Percentiles rank a stretch among this genome's conserved stretches.
phyloP scores from a whole-genome alignment of 2,797 vertebrate genomes.

The Thamnophis elegans region DNA sequence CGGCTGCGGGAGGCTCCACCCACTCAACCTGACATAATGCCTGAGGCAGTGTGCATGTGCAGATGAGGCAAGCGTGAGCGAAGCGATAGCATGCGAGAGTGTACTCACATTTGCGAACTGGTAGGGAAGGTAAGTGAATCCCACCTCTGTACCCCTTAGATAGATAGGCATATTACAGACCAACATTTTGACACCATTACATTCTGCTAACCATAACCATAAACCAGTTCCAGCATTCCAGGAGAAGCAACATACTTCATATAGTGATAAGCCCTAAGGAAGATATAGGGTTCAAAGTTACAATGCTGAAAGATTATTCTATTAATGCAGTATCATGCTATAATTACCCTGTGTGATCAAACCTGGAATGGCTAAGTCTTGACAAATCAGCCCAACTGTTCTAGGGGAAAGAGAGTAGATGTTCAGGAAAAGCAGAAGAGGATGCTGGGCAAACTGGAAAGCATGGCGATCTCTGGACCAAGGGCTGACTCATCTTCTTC shows the following conservation, averaged over 20 bases:
- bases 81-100: no score
- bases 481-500: constrained; percentile 10
- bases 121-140: no score
- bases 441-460: background rate
- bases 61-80: no score
- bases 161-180: background rate
- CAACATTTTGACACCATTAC: background rate
- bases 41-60: no score
- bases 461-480: background rate
- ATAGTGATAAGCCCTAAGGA: background rate
- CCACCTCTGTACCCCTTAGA: background rate
- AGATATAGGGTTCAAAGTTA: background rate
- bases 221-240: background rate
- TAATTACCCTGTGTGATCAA: rapidly evolving
- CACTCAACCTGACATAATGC: no score
- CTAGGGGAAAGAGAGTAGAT: background rate
- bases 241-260: background rate
- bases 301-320: background rate
- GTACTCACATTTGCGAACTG: no score
- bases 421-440: background rate
- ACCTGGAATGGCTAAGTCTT: constrained; percentile 5
- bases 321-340: background rate
- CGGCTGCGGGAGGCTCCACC: no score
- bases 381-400: background rate
- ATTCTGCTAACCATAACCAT: background rate